Percentiles rank a stretch among this genome's conserved stretches.
phyloP scores from a whole-genome alignment of 2,888 invertebrate genomes.

The Drosophila birchii region DNA sequence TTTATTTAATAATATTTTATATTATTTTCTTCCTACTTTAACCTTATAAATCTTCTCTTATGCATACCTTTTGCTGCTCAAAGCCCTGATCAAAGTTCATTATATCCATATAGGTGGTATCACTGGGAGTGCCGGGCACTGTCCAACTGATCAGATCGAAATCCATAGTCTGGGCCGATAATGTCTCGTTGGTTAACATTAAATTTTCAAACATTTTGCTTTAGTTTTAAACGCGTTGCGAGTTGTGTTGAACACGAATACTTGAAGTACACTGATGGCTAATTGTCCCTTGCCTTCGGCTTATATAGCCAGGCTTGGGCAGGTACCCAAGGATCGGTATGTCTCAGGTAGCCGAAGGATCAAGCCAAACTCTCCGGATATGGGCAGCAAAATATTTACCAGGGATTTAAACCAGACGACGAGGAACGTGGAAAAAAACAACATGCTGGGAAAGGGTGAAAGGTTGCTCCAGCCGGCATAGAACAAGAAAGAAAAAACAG shows the following conservation, averaged over 20 bases:
- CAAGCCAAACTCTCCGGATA: slow-evolving; percentile 31
- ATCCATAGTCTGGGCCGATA: slow-evolving; percentile 73
- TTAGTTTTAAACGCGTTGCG: slow-evolving; percentile 1
- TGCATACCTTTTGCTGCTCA: slow-evolving; percentile 46
- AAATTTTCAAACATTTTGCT: slow-evolving; percentile 69
- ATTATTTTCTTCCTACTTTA: not conserved
- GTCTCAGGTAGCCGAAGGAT: slow-evolving; percentile 32
- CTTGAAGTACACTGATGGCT: slow-evolving; percentile 64
- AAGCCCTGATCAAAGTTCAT: slow-evolving; percentile 18
- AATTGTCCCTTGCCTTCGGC: not conserved
- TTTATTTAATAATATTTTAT: not conserved
- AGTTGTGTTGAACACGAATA: slow-evolving; percentile 64
- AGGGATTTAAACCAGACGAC: slow-evolving; percentile 35
- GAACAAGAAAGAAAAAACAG: slow-evolving; percentile 14
- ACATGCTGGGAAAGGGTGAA: slow-evolving; percentile 46
- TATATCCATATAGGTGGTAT: slow-evolving; percentile 46
- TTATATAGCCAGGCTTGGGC: slow-evolving; percentile 55
- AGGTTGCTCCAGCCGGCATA: slow-evolving; percentile 19
- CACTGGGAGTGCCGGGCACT: slow-evolving; percentile 20
- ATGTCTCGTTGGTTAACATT: slow-evolving; percentile 62
- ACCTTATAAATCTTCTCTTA: not conserved
- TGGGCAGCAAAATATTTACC: slow-evolving; percentile 38
- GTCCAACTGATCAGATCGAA: slow-evolving; percentile 69
- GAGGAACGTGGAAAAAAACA: slow-evolving; percentile 31
- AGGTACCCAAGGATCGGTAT: slow-evolving; percentile 16